Evolutionary conservation across 2,888 invertebrate species (phyloP).

Genomic region (Conomelus anceps): DNA sequence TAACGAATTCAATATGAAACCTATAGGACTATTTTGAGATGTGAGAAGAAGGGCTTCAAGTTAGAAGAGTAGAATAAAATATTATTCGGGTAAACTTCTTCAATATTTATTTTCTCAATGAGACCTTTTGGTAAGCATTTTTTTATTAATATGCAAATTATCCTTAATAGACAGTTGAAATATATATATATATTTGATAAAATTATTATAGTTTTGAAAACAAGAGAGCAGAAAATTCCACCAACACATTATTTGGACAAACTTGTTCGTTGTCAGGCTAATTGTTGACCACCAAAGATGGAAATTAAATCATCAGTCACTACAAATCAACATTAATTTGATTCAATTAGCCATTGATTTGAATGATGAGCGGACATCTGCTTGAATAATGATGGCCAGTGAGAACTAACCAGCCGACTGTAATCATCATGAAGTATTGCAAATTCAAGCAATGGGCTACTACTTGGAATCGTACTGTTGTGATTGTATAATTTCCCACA

Average conservation of each 20-base stretch:
- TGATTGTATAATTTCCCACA: background rate
- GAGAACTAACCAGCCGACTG: background rate
- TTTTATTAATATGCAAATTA: too few relatives aligned
- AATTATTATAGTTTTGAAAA: too few relatives aligned
- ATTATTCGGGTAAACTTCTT: too few relatives aligned
- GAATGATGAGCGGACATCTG: background rate
- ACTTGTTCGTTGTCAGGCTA: background rate
- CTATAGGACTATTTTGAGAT: too few relatives aligned
- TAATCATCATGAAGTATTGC: background rate
- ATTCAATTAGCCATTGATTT: background rate
- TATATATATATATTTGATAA: too few relatives aligned
- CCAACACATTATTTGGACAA: background rate
- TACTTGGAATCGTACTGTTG: background rate
- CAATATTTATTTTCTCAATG: too few relatives aligned
- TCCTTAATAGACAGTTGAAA: too few relatives aligned
- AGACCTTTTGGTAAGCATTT: too few relatives aligned
- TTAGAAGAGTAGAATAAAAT: too few relatives aligned
- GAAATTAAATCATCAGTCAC: background rate
- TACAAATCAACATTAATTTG: background rate
- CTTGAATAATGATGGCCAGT: background rate
- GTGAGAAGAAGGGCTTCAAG: too few relatives aligned
- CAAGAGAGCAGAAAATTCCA: too few relatives aligned
- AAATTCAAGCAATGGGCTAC: background rate
- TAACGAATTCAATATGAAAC: too few relatives aligned
- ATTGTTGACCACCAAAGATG: background rate